Evolutionary conservation across 2,797 vertebrate species (phyloP).

Genomic region (Bryconaethiops microstoma): DNA sequence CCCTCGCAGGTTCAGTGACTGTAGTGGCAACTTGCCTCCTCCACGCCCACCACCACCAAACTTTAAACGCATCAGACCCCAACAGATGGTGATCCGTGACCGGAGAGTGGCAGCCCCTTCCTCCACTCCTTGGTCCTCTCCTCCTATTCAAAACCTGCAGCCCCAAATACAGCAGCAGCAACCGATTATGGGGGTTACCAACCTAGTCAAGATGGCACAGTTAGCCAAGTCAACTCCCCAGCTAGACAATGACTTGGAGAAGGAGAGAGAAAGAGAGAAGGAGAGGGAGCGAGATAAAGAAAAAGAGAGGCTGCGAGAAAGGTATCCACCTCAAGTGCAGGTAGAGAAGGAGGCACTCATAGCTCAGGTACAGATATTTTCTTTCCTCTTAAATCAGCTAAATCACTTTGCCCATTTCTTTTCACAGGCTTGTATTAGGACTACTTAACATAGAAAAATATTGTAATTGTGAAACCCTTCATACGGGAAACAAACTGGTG

Average conservation of each 20-base stretch:
- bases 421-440: background rate
- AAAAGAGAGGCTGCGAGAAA: slow-evolving; percentile 58
- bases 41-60: slow-evolving; percentile 74
- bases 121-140: slow-evolving; percentile 50
- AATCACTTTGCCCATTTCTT: background rate
- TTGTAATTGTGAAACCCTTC: no score
- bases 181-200: slow-evolving; percentile 46
- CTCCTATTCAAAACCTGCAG: slow-evolving; percentile 37
- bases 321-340: slow-evolving; percentile 55
- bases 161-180: slow-evolving; percentile 38
- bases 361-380: slow-evolving; percentile 64
- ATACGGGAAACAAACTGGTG: no score
- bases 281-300: slow-evolving; percentile 59
- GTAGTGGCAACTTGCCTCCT: slow-evolving; percentile 63
- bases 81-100: slow-evolving; percentile 48
- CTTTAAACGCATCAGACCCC: slow-evolving; percentile 63
- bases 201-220: slow-evolving; percentile 69
- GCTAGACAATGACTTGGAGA: slow-evolving; percentile 67
- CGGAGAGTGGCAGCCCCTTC: slow-evolving; percentile 35
- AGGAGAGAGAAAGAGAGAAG: slow-evolving; percentile 56
- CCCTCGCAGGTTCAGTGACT: slow-evolving; percentile 74
- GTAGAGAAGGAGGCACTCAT: slow-evolving; percentile 61
- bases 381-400: background rate
- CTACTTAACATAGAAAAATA: no score
- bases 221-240: slow-evolving; percentile 74